Base-by-base conservation (phyloP, 2,888 invertebrate species). In the Sipha maydis region DNA sequence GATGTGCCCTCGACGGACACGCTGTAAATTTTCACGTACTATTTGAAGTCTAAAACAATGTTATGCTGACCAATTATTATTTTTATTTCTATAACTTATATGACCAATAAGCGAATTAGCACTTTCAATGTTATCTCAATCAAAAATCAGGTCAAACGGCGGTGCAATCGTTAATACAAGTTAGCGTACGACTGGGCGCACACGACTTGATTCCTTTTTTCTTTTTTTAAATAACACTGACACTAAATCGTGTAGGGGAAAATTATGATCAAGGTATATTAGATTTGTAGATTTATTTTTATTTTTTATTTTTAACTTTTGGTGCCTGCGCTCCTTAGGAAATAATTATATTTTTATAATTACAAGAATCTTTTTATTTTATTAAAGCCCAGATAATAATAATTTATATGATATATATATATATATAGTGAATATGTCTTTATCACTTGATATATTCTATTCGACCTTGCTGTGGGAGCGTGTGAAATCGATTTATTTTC, bases 51-150 rank as follows among this genome's bases (percentile, higher is more conserved):
- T 80, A 73, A 73, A 80, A 86, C 80, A 80, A 86, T 80, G 78
- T 73, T 54, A 31, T 19, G 31, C 41, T 69, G 71, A 25, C 34
- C 41, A 19, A 78, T 31, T 78, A 75, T 56, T 73, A 76, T 41
- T 41, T 54, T n/a, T 83, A 76, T 41, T 41, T 34, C 17, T 83
- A 38, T 28, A 34, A 76, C 17, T 71, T 79, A 69, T 56, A 61
- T 19, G 83, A 71, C 73, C 83, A 75, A 76, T 71, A 25, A 38
- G 38, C 21, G 41, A 79, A 86, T 86, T 80, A 80, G 14, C 73
- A 80, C 54, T 86, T 86, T 86, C 86, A 80, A 86, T 86, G 86
- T 86, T 80, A 86, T 75, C 73, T 28, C n/a, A 78, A 56, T 38
- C 67, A 21, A 69, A 71, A 85, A 85, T 71, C 85, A 56, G 86